These are phyloP conservation scores for Lagorchestes hirsutus DNA, from an alignment of 2,797 vertebrate species.

Conservation along the genomic window DNA sequence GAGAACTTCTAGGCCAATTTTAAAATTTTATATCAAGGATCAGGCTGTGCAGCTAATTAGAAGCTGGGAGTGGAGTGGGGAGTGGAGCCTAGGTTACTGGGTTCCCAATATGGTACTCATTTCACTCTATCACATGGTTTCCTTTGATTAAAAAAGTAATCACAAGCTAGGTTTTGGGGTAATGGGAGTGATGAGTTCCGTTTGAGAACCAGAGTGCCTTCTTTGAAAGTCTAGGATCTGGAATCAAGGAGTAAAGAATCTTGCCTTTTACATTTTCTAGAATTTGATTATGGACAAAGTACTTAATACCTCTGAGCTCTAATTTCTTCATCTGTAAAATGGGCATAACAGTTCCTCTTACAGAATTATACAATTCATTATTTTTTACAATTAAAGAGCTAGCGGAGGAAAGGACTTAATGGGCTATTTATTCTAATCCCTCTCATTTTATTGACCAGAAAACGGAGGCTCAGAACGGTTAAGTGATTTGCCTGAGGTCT, in stretches of 20 bases:
- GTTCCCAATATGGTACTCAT: not conserved
- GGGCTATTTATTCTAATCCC: not conserved
- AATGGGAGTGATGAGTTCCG: not conserved
- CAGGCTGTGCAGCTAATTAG: not conserved
- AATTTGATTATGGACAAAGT: not conserved
- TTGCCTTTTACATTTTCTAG: not conserved
- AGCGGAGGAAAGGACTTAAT: not conserved
- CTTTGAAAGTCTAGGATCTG: not conserved
- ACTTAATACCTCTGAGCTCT: not conserved
- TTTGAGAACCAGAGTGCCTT: not conserved
- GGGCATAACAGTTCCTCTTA: not conserved
- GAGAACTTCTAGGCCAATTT: not conserved
- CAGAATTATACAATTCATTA: not conserved
- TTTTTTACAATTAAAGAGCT: not conserved
- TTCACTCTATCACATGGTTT: not conserved
- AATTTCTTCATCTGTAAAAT: not conserved
- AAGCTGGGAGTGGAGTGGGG: not conserved
- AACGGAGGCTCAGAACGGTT: not conserved
- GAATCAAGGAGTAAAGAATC: not conserved
- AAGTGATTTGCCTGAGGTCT: not conserved
- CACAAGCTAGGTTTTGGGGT: not conserved
- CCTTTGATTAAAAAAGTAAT: not conserved
- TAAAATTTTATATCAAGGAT: not conserved
- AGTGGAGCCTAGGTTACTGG: not conserved
- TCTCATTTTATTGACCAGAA: not conserved